Evolutionary conservation across 2,888 invertebrate species (phyloP).

Genomic region (Blastobasis lacticolella): DNA sequence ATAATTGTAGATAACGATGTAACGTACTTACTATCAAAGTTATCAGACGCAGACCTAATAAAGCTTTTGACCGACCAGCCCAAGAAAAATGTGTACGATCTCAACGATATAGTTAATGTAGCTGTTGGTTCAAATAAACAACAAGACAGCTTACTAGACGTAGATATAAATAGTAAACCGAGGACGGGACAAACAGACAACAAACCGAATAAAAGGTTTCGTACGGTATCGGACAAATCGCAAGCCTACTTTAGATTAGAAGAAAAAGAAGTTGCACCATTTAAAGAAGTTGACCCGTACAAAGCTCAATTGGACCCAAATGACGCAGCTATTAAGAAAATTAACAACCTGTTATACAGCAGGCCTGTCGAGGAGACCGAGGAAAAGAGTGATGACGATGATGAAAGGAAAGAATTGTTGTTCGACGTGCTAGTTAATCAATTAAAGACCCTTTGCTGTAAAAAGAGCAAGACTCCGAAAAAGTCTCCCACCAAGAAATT

Average conservation of each 20-base stretch:
- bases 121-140: constrained; percentile 18
- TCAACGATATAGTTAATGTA: constrained; percentile 42
- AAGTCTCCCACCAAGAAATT: constrained; percentile 18
- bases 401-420: constrained; percentile 46
- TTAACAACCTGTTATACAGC: constrained; percentile 44
- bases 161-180: background rate
- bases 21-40: constrained; percentile 51
- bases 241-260: constrained; percentile 45
- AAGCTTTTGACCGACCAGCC: constrained; percentile 47
- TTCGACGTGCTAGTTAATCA: constrained; percentile 58
- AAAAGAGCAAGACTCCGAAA: constrained; percentile 26
- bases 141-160: constrained; percentile 4
- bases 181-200: background rate
- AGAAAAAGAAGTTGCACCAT: constrained; percentile 32
- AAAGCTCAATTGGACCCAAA: constrained; percentile 31
- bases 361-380: constrained; percentile 24
- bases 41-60: constrained; percentile 51
- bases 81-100: constrained; percentile 39
- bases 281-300: constrained; percentile 37
- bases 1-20: constrained; percentile 41
- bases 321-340: constrained; percentile 42
- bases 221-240: constrained; percentile 17
- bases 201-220: constrained; percentile 10
- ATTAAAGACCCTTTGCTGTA: constrained; percentile 56
- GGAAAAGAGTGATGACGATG: constrained; percentile 26